Base-by-base conservation (phyloP, 2,888 invertebrate species). In the Pristionchus entomophagus region DNA sequence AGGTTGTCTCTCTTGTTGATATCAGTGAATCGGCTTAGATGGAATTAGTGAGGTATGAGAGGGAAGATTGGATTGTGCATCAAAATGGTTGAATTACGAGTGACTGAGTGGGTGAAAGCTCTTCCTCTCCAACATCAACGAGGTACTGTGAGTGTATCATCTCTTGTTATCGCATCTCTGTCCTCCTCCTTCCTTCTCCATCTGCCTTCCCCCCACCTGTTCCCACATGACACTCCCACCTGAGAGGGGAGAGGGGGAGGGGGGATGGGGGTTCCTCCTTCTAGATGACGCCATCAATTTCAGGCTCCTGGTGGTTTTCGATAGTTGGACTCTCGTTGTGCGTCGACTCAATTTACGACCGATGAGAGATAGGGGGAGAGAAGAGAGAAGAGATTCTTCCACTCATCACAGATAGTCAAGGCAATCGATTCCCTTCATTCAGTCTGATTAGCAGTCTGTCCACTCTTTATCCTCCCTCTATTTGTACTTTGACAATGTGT, bases 321-420 rank as follows among this genome's bases (percentile, higher is more conserved):
- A 41, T 73, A n/a, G n/a, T 45, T 73, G 73, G 73, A 41, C 73
- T 73, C 73, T 38, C 38, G 38, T 41, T 38, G 41, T 73, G 45
- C 73, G 73, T 73, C 73, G 73, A 73, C 73, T 22, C 73, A 73
- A 73, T 73, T 73, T 73, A 73, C 73, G 73, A 73, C 73, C 73
- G 0, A n/a, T 10, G 26, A 35, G 10, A 65, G 65, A 65, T 32
- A 65, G 32, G 35, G 19, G 38, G 73, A 41, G n/a, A 26, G 73
- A 65, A 29, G 29, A 65, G 65, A 38, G 65, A 65, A 65, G 45
- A 41, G 73, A 10, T 12, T 41, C 73, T 73, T 56, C 73, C 73
- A 73, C 73, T 73, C 73, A 73, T 73, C 73, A 73, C 26, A 38
- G n/a, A 73, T 73, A 73, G n/a, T 38, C 73, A 41, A 73, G 38